phyloP scores from a whole-genome alignment of 2,888 invertebrate species.

The Limenitis camilla region DNA sequence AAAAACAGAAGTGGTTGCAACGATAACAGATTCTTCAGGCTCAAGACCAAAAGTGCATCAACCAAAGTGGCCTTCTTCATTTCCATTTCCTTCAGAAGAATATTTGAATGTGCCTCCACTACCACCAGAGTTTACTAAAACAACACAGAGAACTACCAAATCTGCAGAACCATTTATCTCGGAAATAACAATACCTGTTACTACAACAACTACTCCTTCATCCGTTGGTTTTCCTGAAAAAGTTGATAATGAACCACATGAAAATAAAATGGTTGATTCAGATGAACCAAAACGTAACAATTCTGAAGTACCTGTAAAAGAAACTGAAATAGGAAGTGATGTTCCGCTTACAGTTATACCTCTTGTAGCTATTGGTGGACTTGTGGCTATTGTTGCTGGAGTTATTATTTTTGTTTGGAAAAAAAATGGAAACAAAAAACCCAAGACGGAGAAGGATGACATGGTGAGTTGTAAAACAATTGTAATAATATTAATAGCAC shows the following conservation, averaged over 20 bases:
- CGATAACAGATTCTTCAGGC: constrained; percentile 49
- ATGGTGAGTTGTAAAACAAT: constrained; percentile 71
- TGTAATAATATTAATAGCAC: background rate
- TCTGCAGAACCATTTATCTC: constrained; percentile 38
- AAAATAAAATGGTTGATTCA: constrained; percentile 30
- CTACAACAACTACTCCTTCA: constrained; percentile 41
- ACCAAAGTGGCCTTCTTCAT: constrained; percentile 27
- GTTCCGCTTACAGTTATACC: constrained; percentile 79
- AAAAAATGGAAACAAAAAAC: constrained; percentile 77
- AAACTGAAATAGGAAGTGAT: constrained; percentile 55
- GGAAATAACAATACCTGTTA: constrained; percentile 51
- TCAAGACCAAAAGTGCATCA: constrained; percentile 42
- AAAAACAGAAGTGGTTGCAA: constrained; percentile 56
- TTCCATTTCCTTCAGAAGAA: constrained; percentile 39
- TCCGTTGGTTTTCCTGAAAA: constrained; percentile 37
- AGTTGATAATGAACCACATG: constrained; percentile 40
- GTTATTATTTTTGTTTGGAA: constrained; percentile 82
- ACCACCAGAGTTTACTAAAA: constrained; percentile 38
- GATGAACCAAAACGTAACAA: constrained; percentile 40
- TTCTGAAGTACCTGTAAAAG: constrained; percentile 42
- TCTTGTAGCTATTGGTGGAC: constrained; percentile 79
- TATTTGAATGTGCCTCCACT: constrained; percentile 30
- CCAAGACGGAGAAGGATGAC: constrained; percentile 82
- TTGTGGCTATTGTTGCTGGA: constrained; percentile 79
- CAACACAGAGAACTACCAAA: constrained; percentile 48